Percentiles rank a stretch among this genome's conserved stretches.
Conservation (phyloP, 2,113 vertebrate genomes). For the Clupea harengus region DNA sequence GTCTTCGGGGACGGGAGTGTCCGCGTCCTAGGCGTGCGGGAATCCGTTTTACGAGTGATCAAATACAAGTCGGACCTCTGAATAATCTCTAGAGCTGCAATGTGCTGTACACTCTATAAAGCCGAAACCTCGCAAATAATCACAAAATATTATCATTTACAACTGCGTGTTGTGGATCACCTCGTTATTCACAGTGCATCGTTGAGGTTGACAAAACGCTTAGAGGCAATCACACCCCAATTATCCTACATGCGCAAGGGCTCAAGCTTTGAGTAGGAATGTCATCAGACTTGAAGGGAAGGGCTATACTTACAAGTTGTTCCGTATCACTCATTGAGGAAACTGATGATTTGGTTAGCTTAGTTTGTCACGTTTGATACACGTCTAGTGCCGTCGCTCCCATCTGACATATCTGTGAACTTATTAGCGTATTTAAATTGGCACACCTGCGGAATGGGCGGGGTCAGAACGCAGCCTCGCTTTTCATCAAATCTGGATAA, state of each 20-base stretch:
- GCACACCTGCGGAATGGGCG: constrained; percentile 56
- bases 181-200: not conserved
- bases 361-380: constrained; percentile 26
- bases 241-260: too few species aligned
- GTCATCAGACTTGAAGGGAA: not conserved
- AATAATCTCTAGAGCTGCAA: not conserved
- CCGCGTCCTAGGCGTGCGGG: constrained; percentile 38
- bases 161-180: too few species aligned
- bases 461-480: not conserved
- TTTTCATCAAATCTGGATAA: not conserved
- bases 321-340: constrained; percentile 56
- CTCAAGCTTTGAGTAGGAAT: not conserved
- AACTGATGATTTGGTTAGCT: constrained; percentile 30
- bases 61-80: not conserved
- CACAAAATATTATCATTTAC: too few species aligned
- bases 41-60: not conserved
- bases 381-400: constrained; percentile 27
- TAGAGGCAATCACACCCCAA: not conserved
- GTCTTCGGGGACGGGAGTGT: constrained; percentile 16
- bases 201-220: not conserved
- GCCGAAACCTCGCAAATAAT: too few species aligned
- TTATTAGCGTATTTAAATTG: constrained; percentile 60
- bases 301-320: constrained; percentile 61
- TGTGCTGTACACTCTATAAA: too few species aligned
- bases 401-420: constrained; percentile 21